Evolutionary conservation across 2,888 invertebrate species (phyloP).

Genomic region (Poecilobothrus nobilitatus): DNA sequence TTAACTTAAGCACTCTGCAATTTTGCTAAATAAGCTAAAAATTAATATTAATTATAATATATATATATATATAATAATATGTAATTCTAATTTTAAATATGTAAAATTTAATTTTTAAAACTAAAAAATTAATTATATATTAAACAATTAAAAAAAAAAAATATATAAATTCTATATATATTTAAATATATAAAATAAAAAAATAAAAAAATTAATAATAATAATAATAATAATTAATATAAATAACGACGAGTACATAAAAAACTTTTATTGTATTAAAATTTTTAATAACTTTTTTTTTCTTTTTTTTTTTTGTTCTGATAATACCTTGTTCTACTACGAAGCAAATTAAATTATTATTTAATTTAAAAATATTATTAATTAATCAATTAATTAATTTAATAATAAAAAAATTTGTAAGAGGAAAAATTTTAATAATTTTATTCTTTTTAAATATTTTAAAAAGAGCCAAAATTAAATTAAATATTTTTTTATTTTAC

Average conservation of each 20-base stretch:
- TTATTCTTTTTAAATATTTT: not conserved
- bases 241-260: constrained; percentile 36
- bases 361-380: not conserved
- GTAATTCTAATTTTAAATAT: constrained; percentile 16
- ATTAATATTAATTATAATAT: not conserved
- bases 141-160: constrained; percentile 25
- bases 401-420: not conserved
- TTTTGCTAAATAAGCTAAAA: not conserved
- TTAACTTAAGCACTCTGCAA: not conserved
- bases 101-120: constrained; percentile 15
- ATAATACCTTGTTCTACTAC: not conserved
- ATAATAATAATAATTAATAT: not conserved
- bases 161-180: constrained; percentile 12
- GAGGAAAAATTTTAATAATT: not conserved
- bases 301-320: constrained; percentile 9
- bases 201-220: not conserved
- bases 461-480: not conserved
- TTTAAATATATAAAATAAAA: not conserved
- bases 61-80: constrained; percentile 13
- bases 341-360: not conserved
- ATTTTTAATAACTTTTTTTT: constrained; percentile 15
- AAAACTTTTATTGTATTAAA: constrained; percentile 28
- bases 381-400: not conserved
- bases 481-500: not conserved
- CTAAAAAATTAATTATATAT: constrained; percentile 7